Evolutionary conservation across 2,797 vertebrate genomes (phyloP), one percentile per base, ranked within the genome.

Genomic region (Alosa sapidissima): DNA sequence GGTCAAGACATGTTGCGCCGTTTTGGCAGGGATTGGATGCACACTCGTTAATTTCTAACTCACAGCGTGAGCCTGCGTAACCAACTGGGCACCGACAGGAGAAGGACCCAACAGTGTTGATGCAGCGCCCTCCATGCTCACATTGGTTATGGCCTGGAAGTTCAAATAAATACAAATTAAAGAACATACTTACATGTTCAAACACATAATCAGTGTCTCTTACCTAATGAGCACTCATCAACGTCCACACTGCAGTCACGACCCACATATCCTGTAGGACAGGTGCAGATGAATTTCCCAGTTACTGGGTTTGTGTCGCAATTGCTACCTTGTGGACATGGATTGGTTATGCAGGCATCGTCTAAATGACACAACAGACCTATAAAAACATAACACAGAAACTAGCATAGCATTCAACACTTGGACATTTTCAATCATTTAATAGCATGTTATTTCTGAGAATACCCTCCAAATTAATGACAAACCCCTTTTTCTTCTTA

Each of bases 301-400:
- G 98, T 99, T 88, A 99, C 97, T 0, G 98, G 98, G 92, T 99
- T 99, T 81, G 98, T 99, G 93, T 99, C 97, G 0, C 98, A 99
- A 95, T 99, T 98, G 87, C 97, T 98, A 52, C 98, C 98, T 85
- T 98, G 98, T 0, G 98, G 98, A 93, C 98, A 99, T 0, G 98
- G 98, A 87, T 99, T 99, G 92, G 97, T 99, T 93, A 99, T 99
- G 89, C 98, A 99, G 7, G 98, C 98, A 0, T 99, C 98, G 0
- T 98, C 96, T 0, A 99, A 95, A 92, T 99, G 98, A 91, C 98
- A 99, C 5, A 99, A 93, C 89, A 99, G 91, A 87, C 98, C 98
- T 99, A 91, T 7, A 33, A 78, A 81, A 47, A 51, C 10, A 49
- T 14, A 48, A 75, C 41, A 78, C 72, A 78, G 16, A 7, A 14